Evolutionary conservation across 2,888 invertebrate genomes (phyloP).

Genomic region (Ormyrus thymus): DNA sequence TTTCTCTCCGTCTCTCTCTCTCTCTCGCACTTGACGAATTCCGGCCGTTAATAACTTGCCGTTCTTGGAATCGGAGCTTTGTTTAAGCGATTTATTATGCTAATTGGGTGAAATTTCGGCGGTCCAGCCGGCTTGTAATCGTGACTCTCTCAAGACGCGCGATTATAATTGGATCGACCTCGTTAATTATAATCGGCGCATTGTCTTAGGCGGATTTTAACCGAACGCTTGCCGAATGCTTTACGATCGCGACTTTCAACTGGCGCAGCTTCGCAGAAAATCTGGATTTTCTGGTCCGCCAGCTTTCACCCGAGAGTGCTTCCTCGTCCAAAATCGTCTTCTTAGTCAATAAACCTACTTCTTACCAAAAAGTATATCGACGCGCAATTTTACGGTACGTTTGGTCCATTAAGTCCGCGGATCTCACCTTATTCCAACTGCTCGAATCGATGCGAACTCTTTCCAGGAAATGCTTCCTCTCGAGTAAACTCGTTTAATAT

Average conservation of each 20-base stretch:
- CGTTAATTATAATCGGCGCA: not conserved
- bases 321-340: constrained; percentile 23
- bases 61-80: constrained; percentile 32
- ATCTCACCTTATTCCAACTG: not conserved
- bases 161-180: constrained; percentile 9
- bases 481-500: no score
- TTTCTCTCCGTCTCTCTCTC: not conserved
- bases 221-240: not conserved
- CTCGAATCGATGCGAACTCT: no score
- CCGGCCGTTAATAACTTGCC: constrained; percentile 27
- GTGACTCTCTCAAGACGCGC: constrained; percentile 8
- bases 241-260: constrained; percentile 22
- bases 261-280: constrained; percentile 22
- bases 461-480: no score
- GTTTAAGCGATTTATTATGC: constrained; percentile 13
- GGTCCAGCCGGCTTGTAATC: constrained; percentile 28
- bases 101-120: constrained; percentile 41
- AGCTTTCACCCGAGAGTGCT: constrained; percentile 37
- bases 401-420: constrained; percentile 31
- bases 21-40: constrained; percentile 1
- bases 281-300: constrained; percentile 37
- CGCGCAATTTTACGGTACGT: constrained; percentile 33
- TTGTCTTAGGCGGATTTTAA: not conserved
- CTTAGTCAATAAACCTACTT: constrained; percentile 48
- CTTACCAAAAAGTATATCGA: not conserved